Evolutionary conservation across 2,797 vertebrate species (phyloP).

Genomic region (Mycteria americana): DNA sequence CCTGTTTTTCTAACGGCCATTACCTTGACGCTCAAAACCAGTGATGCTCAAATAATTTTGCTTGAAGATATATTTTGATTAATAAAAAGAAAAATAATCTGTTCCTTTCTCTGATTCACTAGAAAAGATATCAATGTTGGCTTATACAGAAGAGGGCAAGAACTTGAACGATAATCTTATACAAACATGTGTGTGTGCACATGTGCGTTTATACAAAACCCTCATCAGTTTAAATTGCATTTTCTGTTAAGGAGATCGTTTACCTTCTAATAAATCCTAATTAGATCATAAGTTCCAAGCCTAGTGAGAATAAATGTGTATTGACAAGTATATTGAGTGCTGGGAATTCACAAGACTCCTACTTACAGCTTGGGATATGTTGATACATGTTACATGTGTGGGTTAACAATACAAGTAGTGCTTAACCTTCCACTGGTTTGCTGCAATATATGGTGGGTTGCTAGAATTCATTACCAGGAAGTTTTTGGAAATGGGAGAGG

Average conservation of each 20-base stretch:
- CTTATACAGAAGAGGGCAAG: not conserved
- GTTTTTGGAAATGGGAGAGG: not conserved
- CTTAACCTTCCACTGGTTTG: slow-evolving; percentile 33
- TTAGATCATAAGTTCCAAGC: slow-evolving; percentile 12
- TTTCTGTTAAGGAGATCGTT: not conserved
- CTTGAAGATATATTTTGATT: not conserved
- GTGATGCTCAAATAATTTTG: not conserved
- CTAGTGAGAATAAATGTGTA: slow-evolving; percentile 21
- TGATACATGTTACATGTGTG: not conserved
- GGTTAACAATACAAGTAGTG: not conserved
- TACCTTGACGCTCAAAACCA: not conserved
- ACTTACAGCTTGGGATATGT: slow-evolving; percentile 24
- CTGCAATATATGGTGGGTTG: not conserved
- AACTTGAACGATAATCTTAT: not conserved
- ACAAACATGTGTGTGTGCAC: not conserved
- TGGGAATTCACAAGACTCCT: slow-evolving; percentile 31
- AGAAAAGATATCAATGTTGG: not conserved
- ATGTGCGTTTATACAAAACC: not conserved
- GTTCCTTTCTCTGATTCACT: not conserved
- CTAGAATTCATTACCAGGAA: slow-evolving; percentile 8
- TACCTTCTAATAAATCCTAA: slow-evolving; percentile 38
- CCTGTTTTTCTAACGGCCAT: not conserved
- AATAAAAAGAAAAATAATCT: not conserved
- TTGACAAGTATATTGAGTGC: slow-evolving; percentile 29
- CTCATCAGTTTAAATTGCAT: not conserved